phyloP scores from a whole-genome alignment of 2,113 vertebrate genomes.

The Toxotes chatareus region DNA sequence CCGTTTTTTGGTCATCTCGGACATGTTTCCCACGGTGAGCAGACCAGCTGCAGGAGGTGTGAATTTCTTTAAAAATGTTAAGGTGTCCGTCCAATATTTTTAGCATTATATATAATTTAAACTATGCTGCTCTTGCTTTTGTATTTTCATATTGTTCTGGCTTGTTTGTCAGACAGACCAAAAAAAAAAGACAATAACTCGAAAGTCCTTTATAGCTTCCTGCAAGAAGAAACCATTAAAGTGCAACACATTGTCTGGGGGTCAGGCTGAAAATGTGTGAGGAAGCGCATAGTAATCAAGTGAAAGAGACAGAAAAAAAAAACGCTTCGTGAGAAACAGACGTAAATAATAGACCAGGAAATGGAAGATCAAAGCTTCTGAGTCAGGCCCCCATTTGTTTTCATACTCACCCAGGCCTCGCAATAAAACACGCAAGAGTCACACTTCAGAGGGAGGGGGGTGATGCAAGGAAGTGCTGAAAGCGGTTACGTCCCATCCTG shows the following conservation, averaged over 20 bases:
- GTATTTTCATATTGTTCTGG: slow-evolving; percentile 13
- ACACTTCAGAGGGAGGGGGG: slow-evolving; percentile 73
- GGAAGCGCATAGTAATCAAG: slow-evolving; percentile 84
- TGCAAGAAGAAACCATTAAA: slow-evolving; percentile 79
- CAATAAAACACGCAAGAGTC: slow-evolving; percentile 84
- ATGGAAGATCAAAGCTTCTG: slow-evolving; percentile 84
- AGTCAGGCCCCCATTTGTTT: slow-evolving; percentile 84
- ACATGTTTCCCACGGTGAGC: not conserved
- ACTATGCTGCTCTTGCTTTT: not conserved
- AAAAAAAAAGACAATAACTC: slow-evolving; percentile 60
- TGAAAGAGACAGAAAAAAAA: slow-evolving; percentile 75
- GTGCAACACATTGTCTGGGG: slow-evolving; percentile 74
- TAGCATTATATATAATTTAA: no score
- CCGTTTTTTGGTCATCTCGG: not conserved
- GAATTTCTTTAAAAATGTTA: not conserved
- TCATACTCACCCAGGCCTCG: slow-evolving; percentile 78
- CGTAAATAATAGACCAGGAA: slow-evolving; percentile 87
- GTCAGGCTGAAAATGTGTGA: slow-evolving; percentile 76
- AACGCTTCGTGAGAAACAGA: slow-evolving; percentile 85
- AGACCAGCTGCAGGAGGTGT: no score
- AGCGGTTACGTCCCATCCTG: slow-evolving; percentile 83
- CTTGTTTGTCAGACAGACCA: slow-evolving; percentile 27
- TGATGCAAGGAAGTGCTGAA: slow-evolving; percentile 82
- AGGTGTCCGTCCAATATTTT: not conserved
- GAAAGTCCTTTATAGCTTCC: slow-evolving; percentile 84